Percentiles rank a stretch among this genome's conserved stretches.
Conservation (phyloP, 64 coral and sea anemone genomes). For the Acropora yongei region DNA sequence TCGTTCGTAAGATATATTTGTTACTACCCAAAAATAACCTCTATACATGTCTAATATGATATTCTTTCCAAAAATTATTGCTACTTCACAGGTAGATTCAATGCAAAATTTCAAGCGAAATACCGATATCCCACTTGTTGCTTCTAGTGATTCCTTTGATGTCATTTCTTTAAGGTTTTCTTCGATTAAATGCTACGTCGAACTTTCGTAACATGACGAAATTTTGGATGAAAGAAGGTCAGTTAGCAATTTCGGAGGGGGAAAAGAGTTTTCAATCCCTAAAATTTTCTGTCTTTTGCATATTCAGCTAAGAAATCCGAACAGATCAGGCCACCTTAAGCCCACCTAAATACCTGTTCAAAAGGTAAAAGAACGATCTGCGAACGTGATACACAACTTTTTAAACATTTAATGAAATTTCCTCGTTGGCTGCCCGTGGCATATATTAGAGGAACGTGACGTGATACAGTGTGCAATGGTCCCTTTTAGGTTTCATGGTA, state of each 20-base stretch:
- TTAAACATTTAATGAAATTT: conserved; percentile 10
- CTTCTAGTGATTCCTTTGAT: conserved; percentile 6
- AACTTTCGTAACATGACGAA: neutral
- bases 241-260: conserved; percentile 3
- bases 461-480: neutral
- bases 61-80: conserved; percentile 1
- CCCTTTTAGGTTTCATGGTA: neutral
- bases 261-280: neutral
- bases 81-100: conserved; percentile 1
- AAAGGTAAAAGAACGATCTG: neutral
- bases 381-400: neutral
- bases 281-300: no score
- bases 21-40: conserved; percentile 1
- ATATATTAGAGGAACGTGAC: neutral
- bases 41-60: conserved; percentile 16
- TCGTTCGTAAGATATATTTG: conserved; percentile 7
- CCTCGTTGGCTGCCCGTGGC: neutral
- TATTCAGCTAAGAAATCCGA: no score
- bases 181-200: conserved; percentile 8
- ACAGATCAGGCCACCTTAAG: neutral
- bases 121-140: neutral
- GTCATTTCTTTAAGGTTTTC: neutral
- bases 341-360: neutral
- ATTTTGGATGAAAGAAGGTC: neutral
- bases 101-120: neutral